Evolutionary conservation across 2,797 vertebrate genomes (phyloP), one percentile per base, ranked within the genome.

Genomic region (Novumbra hubbsi): DNA sequence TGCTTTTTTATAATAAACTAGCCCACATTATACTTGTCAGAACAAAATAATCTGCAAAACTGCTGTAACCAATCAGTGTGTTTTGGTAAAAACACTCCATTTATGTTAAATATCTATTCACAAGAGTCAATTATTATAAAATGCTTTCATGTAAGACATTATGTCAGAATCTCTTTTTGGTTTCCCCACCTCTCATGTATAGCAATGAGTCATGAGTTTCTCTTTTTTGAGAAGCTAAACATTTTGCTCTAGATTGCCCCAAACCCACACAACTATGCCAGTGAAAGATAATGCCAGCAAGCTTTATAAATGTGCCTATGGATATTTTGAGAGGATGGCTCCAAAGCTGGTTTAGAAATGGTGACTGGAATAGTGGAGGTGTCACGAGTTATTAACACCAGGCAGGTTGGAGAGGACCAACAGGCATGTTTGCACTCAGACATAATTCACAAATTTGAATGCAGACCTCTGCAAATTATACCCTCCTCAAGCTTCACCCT

Each of bases 371-470:
- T 55, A 55, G 50, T 55, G 50, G 50, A 17, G 50, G 50, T 55
- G 50, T 16, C 50, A 24, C 5, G 63, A 65, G 30, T 72, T 63
- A 72, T 72, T 72, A 72, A 64, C 41, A 65, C 57, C 32, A 32
- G 34, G 45, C 45, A 68, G 75, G 21, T 55, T 55, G 50, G 50
- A 17, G 50, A 16, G 1, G 50, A n/a, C 16, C 16, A 55, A 55
- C 50, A 55, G 50, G 50, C 16, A 7, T 55, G 16, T 55, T 55
- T 55, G 15, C 50, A 55, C 50, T 55, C 50, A 55, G 19, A 55
- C 16, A n/a, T 55, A 55, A 55, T 55, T 17, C 50, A 55, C 50
- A 55, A 17, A 55, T 55, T 55, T 55, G 19, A 55, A 55, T 55
- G 50, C 16, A 55, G 50, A n/a, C 50, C 16, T 55, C 50, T 16